These are phyloP conservation scores for Nyctibius grandis DNA, from an alignment of 2,797 vertebrate genomes.

Conservation along the genomic window DNA sequence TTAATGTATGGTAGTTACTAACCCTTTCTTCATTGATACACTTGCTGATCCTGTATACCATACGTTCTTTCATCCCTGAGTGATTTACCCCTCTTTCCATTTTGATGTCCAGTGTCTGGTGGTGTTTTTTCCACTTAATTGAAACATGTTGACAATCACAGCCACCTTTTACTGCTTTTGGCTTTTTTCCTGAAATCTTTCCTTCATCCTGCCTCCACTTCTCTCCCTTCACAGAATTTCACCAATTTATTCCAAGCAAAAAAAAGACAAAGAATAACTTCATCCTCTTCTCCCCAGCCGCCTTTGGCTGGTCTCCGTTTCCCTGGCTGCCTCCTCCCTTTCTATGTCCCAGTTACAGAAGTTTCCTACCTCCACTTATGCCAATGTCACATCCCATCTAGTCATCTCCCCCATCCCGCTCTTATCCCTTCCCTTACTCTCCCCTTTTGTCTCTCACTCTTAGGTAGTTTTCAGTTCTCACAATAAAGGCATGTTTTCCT, in stretches of 20 bases:
- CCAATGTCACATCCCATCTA: background rate
- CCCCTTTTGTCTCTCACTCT: background rate
- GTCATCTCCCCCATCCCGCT: background rate
- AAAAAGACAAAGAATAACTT: background rate
- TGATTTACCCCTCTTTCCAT: background rate
- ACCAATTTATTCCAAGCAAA: background rate
- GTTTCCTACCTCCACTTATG: accelerated
- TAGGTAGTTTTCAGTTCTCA: background rate
- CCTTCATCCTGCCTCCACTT: background rate
- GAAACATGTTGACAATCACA: background rate
- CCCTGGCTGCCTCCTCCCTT: background rate
- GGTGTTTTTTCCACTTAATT: background rate
- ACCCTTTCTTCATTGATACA: background rate
- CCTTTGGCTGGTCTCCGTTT: background rate
- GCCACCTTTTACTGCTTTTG: background rate
- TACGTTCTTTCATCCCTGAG: background rate
- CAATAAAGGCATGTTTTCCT: background rate
- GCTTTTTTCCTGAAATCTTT: background rate
- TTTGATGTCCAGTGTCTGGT: background rate
- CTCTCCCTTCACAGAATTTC: background rate
- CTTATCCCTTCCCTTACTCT: background rate
- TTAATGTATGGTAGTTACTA: background rate
- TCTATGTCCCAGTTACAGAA: background rate
- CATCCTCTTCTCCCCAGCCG: background rate
- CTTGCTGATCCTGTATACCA: background rate